Evolutionary conservation across 2,797 vertebrate species (phyloP).

Genomic region (Melanotaenia nigrans): DNA sequence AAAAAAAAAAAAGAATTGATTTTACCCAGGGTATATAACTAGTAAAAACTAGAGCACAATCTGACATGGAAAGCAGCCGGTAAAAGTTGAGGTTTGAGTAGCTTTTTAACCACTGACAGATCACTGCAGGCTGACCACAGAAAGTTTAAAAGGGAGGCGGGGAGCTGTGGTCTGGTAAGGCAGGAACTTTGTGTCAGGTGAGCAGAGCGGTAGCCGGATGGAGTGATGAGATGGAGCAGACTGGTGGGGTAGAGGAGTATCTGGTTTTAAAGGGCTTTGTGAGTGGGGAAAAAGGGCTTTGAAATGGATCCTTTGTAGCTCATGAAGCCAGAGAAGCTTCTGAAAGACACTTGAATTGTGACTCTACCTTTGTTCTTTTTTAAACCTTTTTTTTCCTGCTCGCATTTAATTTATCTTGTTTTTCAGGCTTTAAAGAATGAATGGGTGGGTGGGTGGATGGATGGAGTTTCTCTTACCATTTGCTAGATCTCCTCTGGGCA

Average conservation of each 20-base stretch:
- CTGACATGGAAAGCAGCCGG: no score
- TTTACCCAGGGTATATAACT: no score
- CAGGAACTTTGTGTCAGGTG: background rate
- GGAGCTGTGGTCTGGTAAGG: background rate
- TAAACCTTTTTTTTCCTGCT: background rate
- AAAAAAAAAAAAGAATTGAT: no score
- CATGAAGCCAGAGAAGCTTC: background rate
- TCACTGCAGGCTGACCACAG: background rate
- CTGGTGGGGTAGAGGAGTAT: background rate
- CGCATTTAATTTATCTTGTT: background rate
- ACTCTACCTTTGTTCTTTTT: conserved; percentile 7
- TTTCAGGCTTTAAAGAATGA: background rate
- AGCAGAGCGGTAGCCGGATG: background rate
- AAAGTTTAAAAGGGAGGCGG: background rate
- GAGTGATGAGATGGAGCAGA: background rate
- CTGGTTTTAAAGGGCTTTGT: background rate
- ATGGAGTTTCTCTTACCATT: no score
- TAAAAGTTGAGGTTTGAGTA: background rate
- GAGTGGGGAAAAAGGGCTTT: background rate
- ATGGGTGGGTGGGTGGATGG: no score
- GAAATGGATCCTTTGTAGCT: background rate
- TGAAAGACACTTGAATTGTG: background rate
- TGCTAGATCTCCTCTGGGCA: no score
- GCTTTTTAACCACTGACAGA: no score
- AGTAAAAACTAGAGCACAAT: no score